Evolutionary conservation across 2,797 vertebrate genomes (phyloP), one percentile per base, ranked within the genome.

Genomic region (Sebastes nivosus): DNA sequence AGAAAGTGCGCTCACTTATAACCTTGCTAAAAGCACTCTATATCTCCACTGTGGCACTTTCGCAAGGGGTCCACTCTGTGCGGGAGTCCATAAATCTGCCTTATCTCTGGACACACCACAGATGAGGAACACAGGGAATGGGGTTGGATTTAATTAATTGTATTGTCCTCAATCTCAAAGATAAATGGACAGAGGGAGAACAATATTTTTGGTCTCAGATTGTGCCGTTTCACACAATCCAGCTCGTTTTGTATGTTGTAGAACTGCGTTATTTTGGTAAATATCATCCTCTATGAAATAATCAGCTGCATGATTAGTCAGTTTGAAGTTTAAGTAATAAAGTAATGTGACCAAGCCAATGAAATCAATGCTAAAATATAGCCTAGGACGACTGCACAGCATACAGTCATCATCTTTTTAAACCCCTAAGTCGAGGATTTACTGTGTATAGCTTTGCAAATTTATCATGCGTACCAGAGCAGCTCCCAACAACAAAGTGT

Each of bases 41-140:
- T 85, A 76, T 92, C 85, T 81, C 65, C 84, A 52, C 67, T 1
- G 32, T 57, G 46, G 50, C 72, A 79, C 78, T 84, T 72, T 54
- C 5, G 27, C 16, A 61, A 59, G 74, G 60, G 75, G 70, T 55
- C 61, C 77, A 42, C 79, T 79, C 77, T 38, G 64, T 25, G 81
- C 65, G 32, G 32, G 52, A 85, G 82, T 87, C 87, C 80, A 85
- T 90, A 87, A 90, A 92, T 91, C 86, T 87, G 84, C 58, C 70
- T 90, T 89, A 92, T 91, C 88, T 84, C 67, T 71, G 72, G 80
- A 87, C 75, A 73, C 59, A 71, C 59, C 8, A 63, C 76, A 79
- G 79, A 91, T 82, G 79, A 88, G 64, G 12, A 81, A 74, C 82
- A 80, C 59, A 61, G 59, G 14, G 73, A 77, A 66, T 55, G 5